These are phyloP conservation scores for Tachuris rubrigastra DNA, from an alignment of 2,113 vertebrate genomes.

Conservation along the genomic window DNA sequence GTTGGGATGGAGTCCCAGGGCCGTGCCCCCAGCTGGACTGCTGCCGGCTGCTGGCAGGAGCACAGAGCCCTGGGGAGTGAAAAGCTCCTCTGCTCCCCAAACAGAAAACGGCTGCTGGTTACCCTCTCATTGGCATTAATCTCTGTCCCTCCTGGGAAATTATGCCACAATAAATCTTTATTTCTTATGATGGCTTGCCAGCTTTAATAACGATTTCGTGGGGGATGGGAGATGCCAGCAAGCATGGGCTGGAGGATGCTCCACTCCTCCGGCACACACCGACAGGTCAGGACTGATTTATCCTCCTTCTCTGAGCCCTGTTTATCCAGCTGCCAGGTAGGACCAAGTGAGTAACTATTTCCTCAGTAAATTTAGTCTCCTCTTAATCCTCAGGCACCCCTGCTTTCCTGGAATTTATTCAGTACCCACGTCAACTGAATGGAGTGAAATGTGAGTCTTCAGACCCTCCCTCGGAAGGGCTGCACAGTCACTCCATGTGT, in stretches of 20 bases:
- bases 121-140: slow-evolving; percentile 24
- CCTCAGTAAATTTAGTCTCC: not conserved
- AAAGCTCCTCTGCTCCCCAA: not conserved
- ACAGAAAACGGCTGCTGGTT: slow-evolving; percentile 15
- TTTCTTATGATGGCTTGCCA: slow-evolving; percentile 61
- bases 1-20: not conserved
- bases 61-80: not conserved
- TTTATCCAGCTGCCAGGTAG: not conserved
- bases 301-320: not conserved
- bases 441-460: not conserved
- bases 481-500: not conserved
- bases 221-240: not conserved
- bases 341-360: not conserved
- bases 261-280: not conserved
- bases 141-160: slow-evolving; percentile 59
- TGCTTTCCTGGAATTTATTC: not conserved
- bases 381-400: not conserved
- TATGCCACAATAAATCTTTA: slow-evolving; percentile 50
- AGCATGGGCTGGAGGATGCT: not conserved
- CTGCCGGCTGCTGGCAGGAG: not conserved
- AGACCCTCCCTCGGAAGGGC: not conserved
- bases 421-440: too few species aligned
- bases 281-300: not conserved
- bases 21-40: accelerated
- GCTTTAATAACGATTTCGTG: slow-evolving; percentile 14